These are phyloP conservation scores for Heliocidaris erythrogramma DNA, from an alignment of 35 echinoderm and acorn worm species.

Conservation along the genomic window DNA sequence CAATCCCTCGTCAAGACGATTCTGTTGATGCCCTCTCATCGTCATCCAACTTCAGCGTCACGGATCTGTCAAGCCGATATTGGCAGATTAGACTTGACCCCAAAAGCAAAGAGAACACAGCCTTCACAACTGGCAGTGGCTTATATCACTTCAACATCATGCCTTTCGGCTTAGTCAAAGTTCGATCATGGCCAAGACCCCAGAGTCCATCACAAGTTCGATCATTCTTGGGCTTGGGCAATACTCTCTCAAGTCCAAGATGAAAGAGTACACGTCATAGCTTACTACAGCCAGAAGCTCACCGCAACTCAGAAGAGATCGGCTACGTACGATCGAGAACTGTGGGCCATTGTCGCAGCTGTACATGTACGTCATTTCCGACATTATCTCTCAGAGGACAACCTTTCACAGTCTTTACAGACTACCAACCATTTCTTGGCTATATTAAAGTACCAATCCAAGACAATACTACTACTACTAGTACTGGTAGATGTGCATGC, in stretches of 20 bases:
- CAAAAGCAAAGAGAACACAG: conserved; percentile 65
- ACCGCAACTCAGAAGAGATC: conserved; percentile 42
- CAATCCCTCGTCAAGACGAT: conserved; percentile 61
- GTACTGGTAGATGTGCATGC: conserved; percentile 44
- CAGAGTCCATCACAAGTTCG: no score
- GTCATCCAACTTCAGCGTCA: conserved; percentile 36
- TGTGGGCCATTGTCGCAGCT: conserved; percentile 73
- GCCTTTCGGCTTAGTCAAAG: conserved; percentile 72
- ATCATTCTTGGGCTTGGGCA: no score
- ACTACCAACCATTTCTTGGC: conserved; percentile 56
- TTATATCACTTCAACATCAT: conserved; percentile 80
- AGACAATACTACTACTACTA: conserved; percentile 43
- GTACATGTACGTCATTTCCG: conserved; percentile 71
- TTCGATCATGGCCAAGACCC: conserved; percentile 71
- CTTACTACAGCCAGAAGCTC: conserved; percentile 70
- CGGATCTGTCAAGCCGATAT: conserved; percentile 59
- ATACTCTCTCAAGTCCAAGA: conserved; percentile 70
- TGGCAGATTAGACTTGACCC: conserved; percentile 52
- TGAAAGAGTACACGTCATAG: conserved; percentile 60
- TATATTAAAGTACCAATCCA: conserved; percentile 31
- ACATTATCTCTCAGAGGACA: conserved; percentile 61
- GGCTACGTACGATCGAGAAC: conserved; percentile 55
- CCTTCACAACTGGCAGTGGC: conserved; percentile 72
- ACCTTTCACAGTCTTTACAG: conserved; percentile 59
- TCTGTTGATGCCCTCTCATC: conserved; percentile 41